Base-by-base conservation (phyloP, 2,797 vertebrate species). In the Anniella stebbinsi region DNA sequence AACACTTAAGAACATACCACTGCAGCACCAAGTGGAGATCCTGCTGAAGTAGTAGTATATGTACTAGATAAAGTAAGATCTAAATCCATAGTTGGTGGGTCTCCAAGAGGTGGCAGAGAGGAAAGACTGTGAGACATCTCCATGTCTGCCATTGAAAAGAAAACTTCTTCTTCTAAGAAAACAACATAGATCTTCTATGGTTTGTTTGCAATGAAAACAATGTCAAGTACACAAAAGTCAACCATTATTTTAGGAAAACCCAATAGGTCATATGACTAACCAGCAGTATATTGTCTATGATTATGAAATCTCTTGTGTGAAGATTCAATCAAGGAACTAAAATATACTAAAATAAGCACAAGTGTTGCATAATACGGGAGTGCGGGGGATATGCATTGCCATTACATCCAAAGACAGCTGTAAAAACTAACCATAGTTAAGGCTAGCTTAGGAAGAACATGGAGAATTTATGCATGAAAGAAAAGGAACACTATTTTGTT, bases 121-220 rank as follows among this genome's bases (percentile, higher is more conserved):
- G 99, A 99, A 87, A 99, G 97, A 93, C 99, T 99, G 92, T 99
- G 99, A 86, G 99, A 99, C 98, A 99, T 99, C 94, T 99, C 99
- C 99, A 99, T 99, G 95, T 99, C 99, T 67, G 99, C 99, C 99
- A 99, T 99, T 69, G 99, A 99, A 97, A 99, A 99, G 97, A 99
- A 99, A 89, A 99, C 99, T 92, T 99, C 99, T 96, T 99, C 99
- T 98, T 98, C 97, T 98, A 90, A 73, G 90, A 33, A 0, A 77
- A 87, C 90, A 51, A 96, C 90, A 11, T 80, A 94, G 0, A 93
- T 66, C 87, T 0, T 77, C 21, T 4, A 72, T 87, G 30, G 2
- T 82, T 90, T 84, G 38, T 77, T 91, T 89, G 25, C 18, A 77
- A 89, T 28, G 0, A 57, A 3, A 54, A 88, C 85, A 9, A 36